These are phyloP conservation scores for Dolichopus griseipennis DNA, from an alignment of 2,888 invertebrate genomes.

Conservation along the genomic window DNA sequence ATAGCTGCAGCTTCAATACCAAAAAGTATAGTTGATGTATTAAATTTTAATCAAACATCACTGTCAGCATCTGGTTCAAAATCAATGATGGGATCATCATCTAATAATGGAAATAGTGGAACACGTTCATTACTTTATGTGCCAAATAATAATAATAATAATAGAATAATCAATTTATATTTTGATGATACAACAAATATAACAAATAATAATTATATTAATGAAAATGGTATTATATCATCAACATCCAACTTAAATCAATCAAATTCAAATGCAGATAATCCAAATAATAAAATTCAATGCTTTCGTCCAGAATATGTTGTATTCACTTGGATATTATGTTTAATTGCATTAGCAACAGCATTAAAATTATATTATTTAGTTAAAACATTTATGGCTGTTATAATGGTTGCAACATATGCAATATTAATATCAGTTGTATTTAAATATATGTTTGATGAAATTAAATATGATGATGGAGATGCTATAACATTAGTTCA, in stretches of 20 bases:
- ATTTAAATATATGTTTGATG: constrained; percentile 47
- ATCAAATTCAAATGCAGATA: not conserved
- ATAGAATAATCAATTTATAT: not conserved
- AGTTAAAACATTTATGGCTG: constrained; percentile 70
- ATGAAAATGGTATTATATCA: not conserved
- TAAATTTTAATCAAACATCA: not conserved
- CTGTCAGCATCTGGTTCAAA: not conserved
- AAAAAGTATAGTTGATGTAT: constrained; percentile 11
- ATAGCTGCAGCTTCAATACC: not conserved
- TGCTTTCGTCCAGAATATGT: constrained; percentile 76
- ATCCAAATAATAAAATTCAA: constrained; percentile 22
- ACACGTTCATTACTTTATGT: not conserved
- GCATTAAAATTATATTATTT: constrained; percentile 84
- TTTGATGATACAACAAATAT: too few species aligned
- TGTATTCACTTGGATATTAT: constrained; percentile 88
- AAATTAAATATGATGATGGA: not conserved
- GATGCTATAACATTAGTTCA: constrained; percentile 22
- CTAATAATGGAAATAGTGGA: too few species aligned
- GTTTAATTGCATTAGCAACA: constrained; percentile 82
- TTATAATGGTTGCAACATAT: constrained; percentile 67
- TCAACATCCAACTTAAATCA: not conserved
- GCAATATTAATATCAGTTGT: constrained; percentile 57
- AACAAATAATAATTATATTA: not conserved
- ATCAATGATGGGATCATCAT: not conserved
- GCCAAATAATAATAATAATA: constrained; percentile 4